Conservation (phyloP, 2,113 vertebrate genomes). For the Petromus typicus region DNA sequence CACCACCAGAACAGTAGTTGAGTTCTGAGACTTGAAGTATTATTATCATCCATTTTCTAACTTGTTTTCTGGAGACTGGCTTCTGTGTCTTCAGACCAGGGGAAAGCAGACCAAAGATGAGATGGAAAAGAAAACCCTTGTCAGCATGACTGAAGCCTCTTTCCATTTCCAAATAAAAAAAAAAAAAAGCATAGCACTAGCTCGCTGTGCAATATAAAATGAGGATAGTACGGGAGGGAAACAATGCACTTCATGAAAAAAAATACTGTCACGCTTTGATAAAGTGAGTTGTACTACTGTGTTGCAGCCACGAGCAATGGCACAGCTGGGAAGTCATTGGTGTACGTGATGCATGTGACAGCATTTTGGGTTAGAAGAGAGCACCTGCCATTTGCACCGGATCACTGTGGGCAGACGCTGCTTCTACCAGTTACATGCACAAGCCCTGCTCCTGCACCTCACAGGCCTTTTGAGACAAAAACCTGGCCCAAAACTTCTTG, state of each 20-base stretch:
- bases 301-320: not conserved
- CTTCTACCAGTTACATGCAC: not conserved
- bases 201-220: not conserved
- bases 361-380: not conserved
- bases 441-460: not conserved
- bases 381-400: not conserved
- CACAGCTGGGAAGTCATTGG: not conserved
- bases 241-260: not conserved
- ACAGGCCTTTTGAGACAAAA: not conserved
- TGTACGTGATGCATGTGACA: not conserved
- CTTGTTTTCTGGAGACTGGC: not conserved
- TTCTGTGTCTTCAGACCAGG: not conserved
- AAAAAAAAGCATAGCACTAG: not conserved
- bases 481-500: not conserved
- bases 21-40: not conserved
- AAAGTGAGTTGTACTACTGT: not conserved
- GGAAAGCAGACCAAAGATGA: not conserved
- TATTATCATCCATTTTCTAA: not conserved
- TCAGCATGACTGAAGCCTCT: not conserved
- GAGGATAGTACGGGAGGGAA: not conserved
- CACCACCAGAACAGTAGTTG: not conserved
- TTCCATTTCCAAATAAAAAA: not conserved
- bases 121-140: not conserved
- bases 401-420: not conserved
- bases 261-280: not conserved